Evolutionary conservation across 2,797 vertebrate genomes (phyloP).

Genomic region (Lycodopsis pacificus): DNA sequence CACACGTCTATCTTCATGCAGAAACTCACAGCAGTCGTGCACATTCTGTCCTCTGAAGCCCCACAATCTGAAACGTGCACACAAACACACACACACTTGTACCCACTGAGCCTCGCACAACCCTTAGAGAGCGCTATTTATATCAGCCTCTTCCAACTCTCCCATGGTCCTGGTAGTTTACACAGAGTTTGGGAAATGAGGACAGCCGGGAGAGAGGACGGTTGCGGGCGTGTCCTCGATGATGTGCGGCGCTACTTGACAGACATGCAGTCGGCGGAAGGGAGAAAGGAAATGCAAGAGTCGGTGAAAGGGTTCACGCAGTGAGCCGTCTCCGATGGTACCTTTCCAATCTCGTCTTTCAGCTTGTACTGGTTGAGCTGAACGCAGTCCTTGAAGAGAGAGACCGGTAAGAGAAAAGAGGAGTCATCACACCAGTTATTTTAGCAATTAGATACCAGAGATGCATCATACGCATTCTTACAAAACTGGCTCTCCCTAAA

Average conservation of each 20-base stretch:
- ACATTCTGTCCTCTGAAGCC: conserved; percentile 26
- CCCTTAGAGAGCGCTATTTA: conserved; percentile 79
- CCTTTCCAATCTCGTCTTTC: conserved; percentile 99
- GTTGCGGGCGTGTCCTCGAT: conserved; percentile 61
- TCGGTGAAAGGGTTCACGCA: conserved; percentile 67
- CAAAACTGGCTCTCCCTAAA: not conserved
- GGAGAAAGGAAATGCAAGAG: conserved; percentile 48
- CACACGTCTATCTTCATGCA: conserved; percentile 24
- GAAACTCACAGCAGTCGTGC: conserved; percentile 27
- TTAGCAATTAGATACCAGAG: not conserved
- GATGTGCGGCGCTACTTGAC: conserved; percentile 59
- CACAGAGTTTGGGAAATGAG: conserved; percentile 77
- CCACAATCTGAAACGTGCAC: conserved; percentile 36
- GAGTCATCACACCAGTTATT: conserved; percentile 19
- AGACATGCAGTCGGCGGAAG: conserved; percentile 64
- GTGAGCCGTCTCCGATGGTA: conserved; percentile 73
- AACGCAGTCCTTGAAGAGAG: conserved; percentile 91
- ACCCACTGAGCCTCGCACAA: conserved; percentile 57
- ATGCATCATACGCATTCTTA: conserved; percentile 7
- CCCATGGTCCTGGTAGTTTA: conserved; percentile 66
- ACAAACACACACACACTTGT: conserved; percentile 31
- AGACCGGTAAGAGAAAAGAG: conserved; percentile 15
- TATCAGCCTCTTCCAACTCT: conserved; percentile 79
- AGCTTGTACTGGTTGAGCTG: conserved; percentile 99
- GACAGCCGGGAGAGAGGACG: conserved; percentile 68